Evolutionary conservation across 2,888 invertebrate genomes (phyloP).

Genomic region (Thalpophila matura): DNA sequence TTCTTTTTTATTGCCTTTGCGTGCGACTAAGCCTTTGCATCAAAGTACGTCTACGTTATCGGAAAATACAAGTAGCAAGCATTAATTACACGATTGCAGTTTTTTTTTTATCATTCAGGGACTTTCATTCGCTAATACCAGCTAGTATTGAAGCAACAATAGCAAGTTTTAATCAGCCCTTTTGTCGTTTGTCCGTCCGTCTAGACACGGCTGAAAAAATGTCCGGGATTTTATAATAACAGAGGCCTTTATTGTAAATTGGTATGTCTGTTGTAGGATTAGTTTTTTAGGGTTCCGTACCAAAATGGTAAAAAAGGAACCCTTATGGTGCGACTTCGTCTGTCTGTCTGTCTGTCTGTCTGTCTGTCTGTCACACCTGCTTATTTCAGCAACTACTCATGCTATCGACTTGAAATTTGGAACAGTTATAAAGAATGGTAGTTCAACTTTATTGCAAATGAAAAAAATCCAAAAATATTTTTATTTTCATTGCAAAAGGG

Average conservation of each 20-base stretch:
- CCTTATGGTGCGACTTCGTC: no score
- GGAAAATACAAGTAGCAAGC: conserved; percentile 37
- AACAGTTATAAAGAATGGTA: no score
- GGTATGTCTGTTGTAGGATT: conserved; percentile 12
- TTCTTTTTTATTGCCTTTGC: conserved; percentile 37
- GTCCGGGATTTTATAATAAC: conserved; percentile 75
- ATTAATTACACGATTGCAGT: conserved; percentile 58
- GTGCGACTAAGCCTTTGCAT: conserved; percentile 36
- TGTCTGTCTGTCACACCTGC: no score
- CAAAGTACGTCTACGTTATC: conserved; percentile 41
- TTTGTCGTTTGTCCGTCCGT: conserved; percentile 84
- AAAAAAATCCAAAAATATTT: no score
- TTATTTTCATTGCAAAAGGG: no score
- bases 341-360: no score
- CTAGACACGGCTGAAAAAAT: conserved; percentile 82
- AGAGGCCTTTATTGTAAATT: conserved; percentile 67
- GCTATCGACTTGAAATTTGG: no score
- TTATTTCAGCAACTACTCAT: no score
- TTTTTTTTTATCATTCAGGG: conserved; percentile 64
- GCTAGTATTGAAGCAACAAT: conserved; percentile 77
- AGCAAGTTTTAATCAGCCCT: conserved; percentile 87
- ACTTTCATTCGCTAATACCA: conserved; percentile 62
- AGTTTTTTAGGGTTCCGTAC: no score
- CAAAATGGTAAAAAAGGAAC: no score
- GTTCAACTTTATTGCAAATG: no score